phyloP scores from a whole-genome alignment of 2,797 vertebrate species.

The Sebastes kiyomatsui region DNA sequence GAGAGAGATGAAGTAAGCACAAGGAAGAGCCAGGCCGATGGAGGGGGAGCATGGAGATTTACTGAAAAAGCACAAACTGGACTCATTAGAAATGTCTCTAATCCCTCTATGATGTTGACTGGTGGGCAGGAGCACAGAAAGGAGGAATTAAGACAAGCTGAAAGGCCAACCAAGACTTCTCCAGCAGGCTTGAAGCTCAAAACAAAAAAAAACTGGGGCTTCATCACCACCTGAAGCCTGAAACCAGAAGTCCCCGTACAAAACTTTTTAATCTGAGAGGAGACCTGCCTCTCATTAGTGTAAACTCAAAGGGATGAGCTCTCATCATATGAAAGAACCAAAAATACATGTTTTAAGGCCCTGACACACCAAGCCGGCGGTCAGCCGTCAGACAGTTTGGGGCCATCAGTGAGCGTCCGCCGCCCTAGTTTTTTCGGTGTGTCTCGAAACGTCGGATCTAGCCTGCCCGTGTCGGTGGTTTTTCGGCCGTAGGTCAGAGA shows the following conservation, averaged over 20 bases:
- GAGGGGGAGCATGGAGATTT: conserved; percentile 36
- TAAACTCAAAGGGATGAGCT: not conserved
- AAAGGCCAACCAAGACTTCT: conserved; percentile 23
- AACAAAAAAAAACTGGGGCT: not conserved
- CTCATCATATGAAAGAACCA: not conserved
- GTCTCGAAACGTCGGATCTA: too few relatives aligned
- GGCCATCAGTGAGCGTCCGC: too few relatives aligned
- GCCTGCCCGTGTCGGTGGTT: too few relatives aligned
- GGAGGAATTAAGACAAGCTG: conserved; percentile 46
- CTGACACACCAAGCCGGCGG: too few relatives aligned
- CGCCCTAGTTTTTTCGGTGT: too few relatives aligned
- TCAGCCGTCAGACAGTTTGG: too few relatives aligned
- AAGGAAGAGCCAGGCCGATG: conserved; percentile 31
- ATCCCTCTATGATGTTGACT: conserved; percentile 52
- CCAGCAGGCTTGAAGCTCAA: not conserved
- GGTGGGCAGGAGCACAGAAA: conserved; percentile 35
- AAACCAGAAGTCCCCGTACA: not conserved
- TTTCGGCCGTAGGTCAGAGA: too few relatives aligned
- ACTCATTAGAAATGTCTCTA: conserved; percentile 58
- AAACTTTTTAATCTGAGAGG: conserved; percentile 6
- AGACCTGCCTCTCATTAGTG: not conserved
- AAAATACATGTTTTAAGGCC: not conserved
- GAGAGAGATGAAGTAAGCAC: conserved; percentile 48
- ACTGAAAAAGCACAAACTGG: conserved; percentile 56
- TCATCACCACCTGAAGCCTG: not conserved